Conservation (phyloP, 2,888 invertebrate species). For the Cepaea hortensis region DNA sequence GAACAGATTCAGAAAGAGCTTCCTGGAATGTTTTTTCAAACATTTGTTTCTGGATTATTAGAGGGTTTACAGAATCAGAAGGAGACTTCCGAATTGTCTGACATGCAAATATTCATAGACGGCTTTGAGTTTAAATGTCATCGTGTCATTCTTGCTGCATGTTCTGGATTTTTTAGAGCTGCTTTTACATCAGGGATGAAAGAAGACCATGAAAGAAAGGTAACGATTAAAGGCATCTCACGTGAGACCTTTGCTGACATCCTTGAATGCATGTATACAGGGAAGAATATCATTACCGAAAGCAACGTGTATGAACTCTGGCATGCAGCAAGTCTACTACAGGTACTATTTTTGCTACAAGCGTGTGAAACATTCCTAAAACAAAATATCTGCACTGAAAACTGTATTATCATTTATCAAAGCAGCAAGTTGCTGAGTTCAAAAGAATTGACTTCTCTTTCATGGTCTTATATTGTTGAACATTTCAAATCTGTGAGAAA, state of each 20-base stretch:
- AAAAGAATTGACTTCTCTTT: not conserved
- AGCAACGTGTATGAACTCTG: too few relatives aligned
- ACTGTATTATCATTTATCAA: too few relatives aligned
- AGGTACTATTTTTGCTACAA: too few relatives aligned
- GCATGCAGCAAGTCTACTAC: too few relatives aligned
- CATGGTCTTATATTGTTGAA: not conserved
- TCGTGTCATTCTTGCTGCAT: not conserved
- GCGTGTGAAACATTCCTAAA: too few relatives aligned
- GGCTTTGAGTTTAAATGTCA: not conserved
- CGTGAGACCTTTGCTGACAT: not conserved
- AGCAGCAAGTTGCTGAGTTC: not conserved
- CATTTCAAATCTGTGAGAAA: not conserved
- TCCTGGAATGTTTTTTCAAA: too few relatives aligned
- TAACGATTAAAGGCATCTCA: not conserved
- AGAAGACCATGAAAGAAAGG: not conserved
- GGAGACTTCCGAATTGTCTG: not conserved
- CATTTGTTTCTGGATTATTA: too few relatives aligned
- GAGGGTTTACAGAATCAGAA: too few relatives aligned
- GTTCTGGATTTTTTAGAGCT: not conserved
- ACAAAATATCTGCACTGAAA: too few relatives aligned
- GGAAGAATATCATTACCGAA: too few relatives aligned
- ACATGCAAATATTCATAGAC: not conserved
- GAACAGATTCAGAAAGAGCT: too few relatives aligned
- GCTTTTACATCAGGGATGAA: not conserved
- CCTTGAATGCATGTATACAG: too few relatives aligned